phyloP scores from a whole-genome alignment of 2,797 vertebrate genomes.

The Cottoperca gobio region DNA sequence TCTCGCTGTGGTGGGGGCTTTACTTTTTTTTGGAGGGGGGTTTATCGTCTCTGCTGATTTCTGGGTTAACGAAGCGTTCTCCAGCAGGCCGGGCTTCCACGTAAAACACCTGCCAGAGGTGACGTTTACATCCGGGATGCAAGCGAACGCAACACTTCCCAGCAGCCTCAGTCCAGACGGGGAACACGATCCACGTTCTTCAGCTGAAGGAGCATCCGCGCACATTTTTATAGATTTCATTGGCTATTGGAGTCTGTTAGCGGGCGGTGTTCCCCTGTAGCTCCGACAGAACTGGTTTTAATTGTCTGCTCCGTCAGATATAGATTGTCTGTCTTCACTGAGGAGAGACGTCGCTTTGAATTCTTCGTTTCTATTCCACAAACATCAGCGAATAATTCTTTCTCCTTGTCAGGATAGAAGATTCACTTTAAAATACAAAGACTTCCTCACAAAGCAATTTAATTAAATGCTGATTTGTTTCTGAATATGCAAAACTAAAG shows the following conservation, averaged over 20 bases:
- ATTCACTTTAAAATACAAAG: not conserved
- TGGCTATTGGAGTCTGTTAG: not conserved
- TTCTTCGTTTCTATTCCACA: not conserved
- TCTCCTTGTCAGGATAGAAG: not conserved
- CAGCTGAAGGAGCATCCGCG: not conserved
- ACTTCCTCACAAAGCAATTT: not conserved
- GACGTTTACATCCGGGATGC: not conserved
- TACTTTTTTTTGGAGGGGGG: not conserved
- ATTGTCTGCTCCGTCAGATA: not conserved
- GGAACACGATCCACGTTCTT: not conserved
- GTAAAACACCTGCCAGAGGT: not conserved
- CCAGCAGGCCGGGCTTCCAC: slow-evolving; percentile 40
- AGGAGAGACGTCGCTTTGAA: too few species aligned
- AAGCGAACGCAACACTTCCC: slow-evolving; percentile 21
- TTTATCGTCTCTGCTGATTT: slow-evolving; percentile 53
- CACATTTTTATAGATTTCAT: not conserved
- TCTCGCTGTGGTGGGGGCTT: slow-evolving; percentile 63
- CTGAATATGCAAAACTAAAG: not conserved
- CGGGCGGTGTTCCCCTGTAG: not conserved
- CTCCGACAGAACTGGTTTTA: not conserved
- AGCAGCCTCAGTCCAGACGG: slow-evolving; percentile 26
- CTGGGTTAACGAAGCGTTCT: slow-evolving; percentile 27
- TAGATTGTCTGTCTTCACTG: not conserved
- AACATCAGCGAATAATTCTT: not conserved
- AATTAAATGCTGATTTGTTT: not conserved